Evolutionary conservation across 1,140 invertebrate species (phyloP), one percentile per base, ranked within the genome.

Genomic region (Drosophila rhopaloa): DNA sequence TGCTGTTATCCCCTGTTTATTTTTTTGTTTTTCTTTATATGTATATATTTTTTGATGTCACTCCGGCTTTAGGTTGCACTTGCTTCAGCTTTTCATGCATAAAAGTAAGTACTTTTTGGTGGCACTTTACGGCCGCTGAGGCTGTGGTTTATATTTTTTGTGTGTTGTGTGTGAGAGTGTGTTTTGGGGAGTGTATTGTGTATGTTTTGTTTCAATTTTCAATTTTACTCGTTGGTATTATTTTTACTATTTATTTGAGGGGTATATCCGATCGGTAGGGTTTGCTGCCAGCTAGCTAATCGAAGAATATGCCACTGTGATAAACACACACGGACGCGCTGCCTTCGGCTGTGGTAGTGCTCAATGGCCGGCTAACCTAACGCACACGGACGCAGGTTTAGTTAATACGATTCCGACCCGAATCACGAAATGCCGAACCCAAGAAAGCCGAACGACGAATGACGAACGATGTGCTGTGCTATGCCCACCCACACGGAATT

Each of bases 51-150:
- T 65, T 63, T 67, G 54, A 46, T 77, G 61, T 62, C 67, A 66
- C 53, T 53, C 32, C 24, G 61, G 73, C 61, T 73, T 77, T 66
- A 65, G 81, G 75, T 62, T 81, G 74, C 72, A 83, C 67, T 70
- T 65, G 78, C 68, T 63, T 76, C 46, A 58, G 79, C 79, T 81
- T 82, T 76, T 77, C 61, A 77, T 88, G 83, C 79, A 83, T 86
- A 73, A 89, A 86, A 86, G 51, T 37, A 46, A 46, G 58, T 72
- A 72, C 66, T 50, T 72, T 57, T 50, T 24, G 54, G 37, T 55
- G 73, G 51, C 83, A 89, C 83, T 88, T 88, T 88, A 88, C 43
- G 80, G 83, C 84, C 79, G 58, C 53, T 65, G 47, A 48, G 77
- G 76, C 76, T 51, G 24, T 48, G 37, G 71, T 82, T 83, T 63